phyloP scores from a whole-genome alignment of 2,888 invertebrate genomes.

The Rotaria magnacalcarata region DNA sequence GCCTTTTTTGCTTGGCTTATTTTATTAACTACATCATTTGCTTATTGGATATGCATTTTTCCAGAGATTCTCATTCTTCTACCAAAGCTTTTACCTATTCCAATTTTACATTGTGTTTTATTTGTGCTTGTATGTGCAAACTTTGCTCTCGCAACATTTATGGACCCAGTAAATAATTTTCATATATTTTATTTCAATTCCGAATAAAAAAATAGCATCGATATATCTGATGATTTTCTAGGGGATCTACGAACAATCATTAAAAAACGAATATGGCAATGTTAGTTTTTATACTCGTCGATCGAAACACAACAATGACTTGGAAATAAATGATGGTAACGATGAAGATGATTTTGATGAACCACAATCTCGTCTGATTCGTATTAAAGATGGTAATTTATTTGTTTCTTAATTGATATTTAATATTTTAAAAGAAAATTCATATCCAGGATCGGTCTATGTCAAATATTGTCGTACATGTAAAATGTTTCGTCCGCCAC shows the following conservation, averaged over 20 bases:
- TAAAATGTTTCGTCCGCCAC: constrained; percentile 46
- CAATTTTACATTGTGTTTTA: constrained; percentile 14
- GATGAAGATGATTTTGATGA: background rate
- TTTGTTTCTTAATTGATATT: background rate
- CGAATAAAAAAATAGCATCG: too few species aligned
- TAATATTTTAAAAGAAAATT: background rate
- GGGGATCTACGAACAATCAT: constrained; percentile 11
- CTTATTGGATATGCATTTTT: constrained; percentile 36
- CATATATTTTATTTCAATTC: background rate
- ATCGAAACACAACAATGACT: background rate
- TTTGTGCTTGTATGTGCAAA: constrained; percentile 42
- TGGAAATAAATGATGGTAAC: background rate
- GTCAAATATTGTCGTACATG: constrained; percentile 41
- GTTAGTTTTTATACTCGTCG: background rate
- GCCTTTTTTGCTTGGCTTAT: constrained; percentile 44
- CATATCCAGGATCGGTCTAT: background rate
- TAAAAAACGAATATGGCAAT: background rate
- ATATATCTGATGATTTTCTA: background rate
- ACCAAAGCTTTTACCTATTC: background rate
- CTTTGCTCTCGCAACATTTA: constrained; percentile 44
- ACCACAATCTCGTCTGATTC: constrained; percentile 6
- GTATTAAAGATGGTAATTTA: background rate
- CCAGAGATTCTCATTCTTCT: constrained; percentile 33
- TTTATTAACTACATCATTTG: constrained; percentile 35
- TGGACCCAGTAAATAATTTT: constrained; percentile 34